A percentile compares a stretch with the other conserved stretches of the same genome.
Conservation (phyloP, 2,797 vertebrate species). For the Streptopelia turtur region DNA sequence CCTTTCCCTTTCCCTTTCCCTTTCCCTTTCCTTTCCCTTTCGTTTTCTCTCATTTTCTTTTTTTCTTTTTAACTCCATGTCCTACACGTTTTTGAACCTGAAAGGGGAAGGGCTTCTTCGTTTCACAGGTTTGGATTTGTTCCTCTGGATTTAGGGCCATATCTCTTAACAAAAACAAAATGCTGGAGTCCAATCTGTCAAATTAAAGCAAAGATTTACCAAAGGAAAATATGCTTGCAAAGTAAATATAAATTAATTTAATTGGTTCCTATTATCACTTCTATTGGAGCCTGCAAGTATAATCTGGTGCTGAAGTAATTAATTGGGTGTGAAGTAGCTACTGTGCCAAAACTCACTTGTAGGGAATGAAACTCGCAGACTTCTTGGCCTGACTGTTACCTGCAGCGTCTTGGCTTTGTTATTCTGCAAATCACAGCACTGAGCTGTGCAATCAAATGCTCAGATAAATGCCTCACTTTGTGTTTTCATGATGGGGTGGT, state of each 20-base stretch:
- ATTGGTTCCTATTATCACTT: constrained; percentile 81
- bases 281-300: constrained; percentile 70
- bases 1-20: too few species aligned
- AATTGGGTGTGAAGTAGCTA: constrained; percentile 80
- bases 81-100: not conserved
- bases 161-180: constrained; percentile 49
- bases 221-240: constrained; percentile 52
- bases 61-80: not conserved
- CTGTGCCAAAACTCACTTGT: constrained; percentile 76
- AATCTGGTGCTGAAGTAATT: constrained; percentile 81
- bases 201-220: constrained; percentile 53
- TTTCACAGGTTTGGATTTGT: constrained; percentile 41
- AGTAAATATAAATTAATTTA: constrained; percentile 78
- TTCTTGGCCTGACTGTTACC: constrained; percentile 50
- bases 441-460: not conserved
- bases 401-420: constrained; percentile 65
- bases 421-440: not conserved
- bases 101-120: not conserved
- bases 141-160: not conserved
- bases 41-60: too few species aligned
- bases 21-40: too few species aligned
- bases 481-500: not conserved
- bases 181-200: not conserved
- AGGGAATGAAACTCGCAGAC: constrained; percentile 42
- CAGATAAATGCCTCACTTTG: not conserved